Percentiles rank a stretch among this genome's conserved stretches.
Evolutionary conservation across 2,888 invertebrate species (phyloP).

Genomic region (Pilophorus perplexus): DNA sequence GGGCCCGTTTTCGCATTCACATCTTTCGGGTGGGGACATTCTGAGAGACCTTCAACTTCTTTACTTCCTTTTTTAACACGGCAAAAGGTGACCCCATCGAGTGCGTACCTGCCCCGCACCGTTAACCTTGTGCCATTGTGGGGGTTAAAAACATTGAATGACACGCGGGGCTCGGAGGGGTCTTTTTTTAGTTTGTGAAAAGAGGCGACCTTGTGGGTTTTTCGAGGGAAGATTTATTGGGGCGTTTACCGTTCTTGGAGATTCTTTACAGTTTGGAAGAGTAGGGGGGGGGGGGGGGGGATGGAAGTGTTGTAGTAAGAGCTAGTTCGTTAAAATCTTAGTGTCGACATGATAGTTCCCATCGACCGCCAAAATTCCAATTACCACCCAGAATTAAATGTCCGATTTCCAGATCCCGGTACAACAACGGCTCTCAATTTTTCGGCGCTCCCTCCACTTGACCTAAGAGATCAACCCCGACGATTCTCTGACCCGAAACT

Average conservation of each 20-base stretch:
- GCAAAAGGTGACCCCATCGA: slow-evolving; percentile 15
- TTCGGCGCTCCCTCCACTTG: too few relatives aligned
- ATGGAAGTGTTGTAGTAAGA: too few relatives aligned
- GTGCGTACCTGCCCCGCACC: slow-evolving; percentile 21
- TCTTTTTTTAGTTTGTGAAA: slow-evolving; percentile 5
- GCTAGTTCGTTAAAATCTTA: too few relatives aligned
- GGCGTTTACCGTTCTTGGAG: slow-evolving; percentile 6
- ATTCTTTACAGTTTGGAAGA: slow-evolving; percentile 6
- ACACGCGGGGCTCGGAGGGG: neutral
- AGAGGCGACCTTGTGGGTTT: slow-evolving; percentile 16
- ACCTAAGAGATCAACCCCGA: too few relatives aligned
- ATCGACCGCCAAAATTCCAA: too few relatives aligned
- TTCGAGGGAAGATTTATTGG: slow-evolving; percentile 26
- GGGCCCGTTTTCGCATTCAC: neutral
- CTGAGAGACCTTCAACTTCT: slow-evolving; percentile 10
- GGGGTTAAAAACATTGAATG: neutral
- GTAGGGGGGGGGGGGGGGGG: too few relatives aligned
- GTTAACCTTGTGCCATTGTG: slow-evolving; percentile 16
- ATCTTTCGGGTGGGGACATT: neutral
- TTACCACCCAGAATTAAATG: too few relatives aligned
- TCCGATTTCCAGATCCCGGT: too few relatives aligned
- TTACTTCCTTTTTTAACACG: slow-evolving; percentile 1
- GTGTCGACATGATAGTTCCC: too few relatives aligned
- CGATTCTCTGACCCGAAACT: too few relatives aligned
- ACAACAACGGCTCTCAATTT: too few relatives aligned